Evolutionary conservation across 2,113 vertebrate genomes (phyloP).

Genomic region (Chelonoidis abingdonii): DNA sequence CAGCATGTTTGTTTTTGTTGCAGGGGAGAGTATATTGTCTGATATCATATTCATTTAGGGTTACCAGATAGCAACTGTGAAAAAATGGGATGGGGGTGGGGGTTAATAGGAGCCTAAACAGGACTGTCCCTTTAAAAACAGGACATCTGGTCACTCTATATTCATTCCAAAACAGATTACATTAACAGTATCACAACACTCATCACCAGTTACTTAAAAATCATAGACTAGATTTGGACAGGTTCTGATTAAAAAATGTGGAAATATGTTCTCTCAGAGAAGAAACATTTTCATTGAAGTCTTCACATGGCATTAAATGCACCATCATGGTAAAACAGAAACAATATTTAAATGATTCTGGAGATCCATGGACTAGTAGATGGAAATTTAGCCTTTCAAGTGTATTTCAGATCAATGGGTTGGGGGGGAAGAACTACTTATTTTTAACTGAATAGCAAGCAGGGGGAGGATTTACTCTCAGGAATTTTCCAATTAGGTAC

Average conservation of each 20-base stretch:
- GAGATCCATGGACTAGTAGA: not conserved
- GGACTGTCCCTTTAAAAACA: too few species aligned
- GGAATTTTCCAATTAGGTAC: not conserved
- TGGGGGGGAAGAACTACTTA: rapidly evolving
- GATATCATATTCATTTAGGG: not conserved
- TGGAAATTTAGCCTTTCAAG: not conserved
- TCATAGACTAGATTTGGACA: not conserved
- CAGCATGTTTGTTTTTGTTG: not conserved
- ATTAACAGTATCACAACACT: not conserved
- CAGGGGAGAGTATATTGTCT: not conserved
- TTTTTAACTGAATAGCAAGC: not conserved
- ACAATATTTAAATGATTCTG: not conserved
- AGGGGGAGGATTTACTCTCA: not conserved
- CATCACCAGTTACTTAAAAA: not conserved
- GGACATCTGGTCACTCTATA: too few species aligned
- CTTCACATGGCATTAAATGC: not conserved
- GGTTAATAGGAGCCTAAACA: too few species aligned
- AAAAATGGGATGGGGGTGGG: too few species aligned
- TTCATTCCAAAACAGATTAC: not conserved
- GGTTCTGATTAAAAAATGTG: not conserved
- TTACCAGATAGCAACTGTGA: too few species aligned
- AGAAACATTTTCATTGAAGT: not conserved
- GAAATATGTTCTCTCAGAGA: rapidly evolving
- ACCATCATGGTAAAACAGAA: not conserved
- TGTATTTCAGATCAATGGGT: not conserved